Conservation (phyloP, 1,140 invertebrate genomes). For the Bombus affinis region DNA sequence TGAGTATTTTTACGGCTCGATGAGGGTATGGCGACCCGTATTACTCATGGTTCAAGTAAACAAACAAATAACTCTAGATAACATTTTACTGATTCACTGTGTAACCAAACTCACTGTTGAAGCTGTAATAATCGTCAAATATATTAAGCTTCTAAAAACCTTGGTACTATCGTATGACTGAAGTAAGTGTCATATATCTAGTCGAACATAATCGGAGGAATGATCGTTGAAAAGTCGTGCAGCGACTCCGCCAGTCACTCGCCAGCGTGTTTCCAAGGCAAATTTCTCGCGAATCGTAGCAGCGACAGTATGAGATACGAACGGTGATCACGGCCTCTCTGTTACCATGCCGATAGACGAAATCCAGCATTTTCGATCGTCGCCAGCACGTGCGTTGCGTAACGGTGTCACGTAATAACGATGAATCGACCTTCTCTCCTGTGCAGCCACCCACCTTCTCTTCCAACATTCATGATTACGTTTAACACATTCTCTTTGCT, state of each 20-base stretch:
- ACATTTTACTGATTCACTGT: no score
- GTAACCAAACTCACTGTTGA: no score
- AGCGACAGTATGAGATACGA: not conserved
- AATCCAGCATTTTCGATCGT: slow-evolving; percentile 52
- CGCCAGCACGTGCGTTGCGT: slow-evolving; percentile 61
- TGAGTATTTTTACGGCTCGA: no score
- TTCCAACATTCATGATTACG: slow-evolving; percentile 38
- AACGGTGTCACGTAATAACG: slow-evolving; percentile 75
- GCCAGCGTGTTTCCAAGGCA: slow-evolving; percentile 4
- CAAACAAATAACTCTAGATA: no score
- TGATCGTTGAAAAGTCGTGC: slow-evolving; percentile 7
- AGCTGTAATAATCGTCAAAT: no score
- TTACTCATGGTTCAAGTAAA: no score
- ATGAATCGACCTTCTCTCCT: slow-evolving; percentile 74
- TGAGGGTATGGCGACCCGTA: no score
- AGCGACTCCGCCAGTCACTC: not conserved
- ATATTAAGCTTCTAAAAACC: no score
- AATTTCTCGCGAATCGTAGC: not conserved
- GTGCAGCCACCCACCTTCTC: slow-evolving; percentile 63
- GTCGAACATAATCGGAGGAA: slow-evolving; percentile 9
- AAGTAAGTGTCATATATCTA: not conserved
- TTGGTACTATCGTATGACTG: no score
- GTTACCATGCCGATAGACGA: slow-evolving; percentile 22
- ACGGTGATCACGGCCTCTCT: not conserved
- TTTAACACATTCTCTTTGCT: slow-evolving; percentile 5